Percentiles rank a stretch among this genome's conserved stretches.
Conservation (phyloP, 2,797 vertebrate species). For the Apogon talboti region DNA sequence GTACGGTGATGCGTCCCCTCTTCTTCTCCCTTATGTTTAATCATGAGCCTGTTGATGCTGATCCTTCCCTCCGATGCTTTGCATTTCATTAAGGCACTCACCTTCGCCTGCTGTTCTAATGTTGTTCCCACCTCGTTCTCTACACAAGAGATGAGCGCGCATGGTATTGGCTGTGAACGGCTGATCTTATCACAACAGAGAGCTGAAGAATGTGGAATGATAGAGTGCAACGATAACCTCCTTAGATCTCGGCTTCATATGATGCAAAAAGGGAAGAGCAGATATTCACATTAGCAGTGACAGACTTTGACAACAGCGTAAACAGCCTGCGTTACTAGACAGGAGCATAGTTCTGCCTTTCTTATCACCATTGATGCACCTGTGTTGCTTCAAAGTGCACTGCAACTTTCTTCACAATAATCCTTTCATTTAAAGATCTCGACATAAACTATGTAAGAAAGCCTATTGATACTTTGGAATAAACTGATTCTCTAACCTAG, state of each 20-base stretch:
- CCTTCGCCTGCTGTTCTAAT: slow-evolving; percentile 40
- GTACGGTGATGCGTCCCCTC: slow-evolving; percentile 60
- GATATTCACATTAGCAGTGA: slow-evolving; percentile 16
- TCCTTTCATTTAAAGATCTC: not conserved
- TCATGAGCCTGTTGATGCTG: slow-evolving; percentile 75
- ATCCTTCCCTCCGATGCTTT: slow-evolving; percentile 48
- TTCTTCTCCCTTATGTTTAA: slow-evolving; percentile 73
- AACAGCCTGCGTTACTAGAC: not conserved
- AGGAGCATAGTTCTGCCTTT: not conserved
- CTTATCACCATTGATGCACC: not conserved
- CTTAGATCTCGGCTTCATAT: slow-evolving; percentile 36
- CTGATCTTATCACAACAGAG: slow-evolving; percentile 53
- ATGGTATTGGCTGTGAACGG: slow-evolving; percentile 22
- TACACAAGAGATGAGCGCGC: slow-evolving; percentile 13
- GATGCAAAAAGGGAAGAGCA: slow-evolving; percentile 6
- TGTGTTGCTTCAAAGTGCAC: not conserved
- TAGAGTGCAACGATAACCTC: slow-evolving; percentile 54
- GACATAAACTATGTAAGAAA: not conserved
- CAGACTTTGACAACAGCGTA: slow-evolving; percentile 11
- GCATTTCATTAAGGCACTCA: slow-evolving; percentile 65
- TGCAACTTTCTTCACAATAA: not conserved
- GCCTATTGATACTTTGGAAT: not conserved
- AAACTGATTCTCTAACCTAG: not conserved
- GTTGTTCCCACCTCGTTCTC: slow-evolving; percentile 10
- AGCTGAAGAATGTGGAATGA: slow-evolving; percentile 47